Evolutionary conservation across 1,140 invertebrate genomes (phyloP).

Genomic region (Drosophila rufa): DNA sequence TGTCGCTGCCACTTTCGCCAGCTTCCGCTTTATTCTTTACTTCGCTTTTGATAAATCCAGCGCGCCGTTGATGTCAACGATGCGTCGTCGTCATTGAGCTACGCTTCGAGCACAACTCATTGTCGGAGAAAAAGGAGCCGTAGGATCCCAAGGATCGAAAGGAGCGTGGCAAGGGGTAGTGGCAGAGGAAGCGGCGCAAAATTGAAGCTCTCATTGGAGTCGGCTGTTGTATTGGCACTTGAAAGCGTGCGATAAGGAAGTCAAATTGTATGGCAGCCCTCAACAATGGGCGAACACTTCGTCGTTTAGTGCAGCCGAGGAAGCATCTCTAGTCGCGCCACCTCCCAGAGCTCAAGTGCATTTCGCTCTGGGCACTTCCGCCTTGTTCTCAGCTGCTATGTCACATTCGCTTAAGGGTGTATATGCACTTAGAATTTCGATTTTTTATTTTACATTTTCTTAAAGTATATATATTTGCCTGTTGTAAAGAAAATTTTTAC

Average conservation of each 20-base stretch:
- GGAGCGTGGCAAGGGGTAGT: background rate
- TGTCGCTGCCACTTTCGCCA: constrained; percentile 64
- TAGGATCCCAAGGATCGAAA: constrained; percentile 6
- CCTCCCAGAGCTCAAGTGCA: constrained; percentile 53
- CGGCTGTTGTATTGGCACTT: constrained; percentile 50
- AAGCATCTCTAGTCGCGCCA: constrained; percentile 11
- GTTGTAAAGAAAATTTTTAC: too few relatives aligned
- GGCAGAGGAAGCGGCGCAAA: constrained; percentile 45
- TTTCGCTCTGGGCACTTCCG: constrained; percentile 25
- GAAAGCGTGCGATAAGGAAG: constrained; percentile 72
- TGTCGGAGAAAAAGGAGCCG: constrained; percentile 47
- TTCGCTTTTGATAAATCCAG: constrained; percentile 71
- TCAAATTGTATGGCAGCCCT: constrained; percentile 73
- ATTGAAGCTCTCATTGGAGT: constrained; percentile 74
- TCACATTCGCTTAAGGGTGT: background rate
- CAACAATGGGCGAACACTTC: constrained; percentile 71
- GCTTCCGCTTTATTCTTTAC: constrained; percentile 62
- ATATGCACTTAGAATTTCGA: too few relatives aligned
- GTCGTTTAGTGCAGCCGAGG: constrained; percentile 49
- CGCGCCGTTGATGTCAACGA: constrained; percentile 52
- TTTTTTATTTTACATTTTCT: too few relatives aligned
- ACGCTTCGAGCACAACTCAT: constrained; percentile 70
- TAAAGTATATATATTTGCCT: too few relatives aligned
- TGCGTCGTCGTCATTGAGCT: constrained; percentile 50
- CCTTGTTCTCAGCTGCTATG: constrained; percentile 18